Conservation (phyloP, 2,888 invertebrate genomes). For the Smittia aterrima region DNA sequence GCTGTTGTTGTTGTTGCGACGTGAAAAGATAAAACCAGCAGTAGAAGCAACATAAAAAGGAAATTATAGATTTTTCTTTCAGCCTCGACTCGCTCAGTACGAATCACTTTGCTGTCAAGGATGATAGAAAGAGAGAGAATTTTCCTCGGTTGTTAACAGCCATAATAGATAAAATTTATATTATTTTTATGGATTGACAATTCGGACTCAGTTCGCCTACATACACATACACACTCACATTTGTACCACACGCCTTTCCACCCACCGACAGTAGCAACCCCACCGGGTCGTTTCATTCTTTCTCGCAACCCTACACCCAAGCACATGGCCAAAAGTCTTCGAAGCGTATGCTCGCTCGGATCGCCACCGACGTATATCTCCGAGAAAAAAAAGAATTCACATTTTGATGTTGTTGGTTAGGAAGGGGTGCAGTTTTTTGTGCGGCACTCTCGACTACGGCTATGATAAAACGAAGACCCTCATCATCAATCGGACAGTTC, state of each 20-base stretch:
- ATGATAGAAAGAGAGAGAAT: not conserved
- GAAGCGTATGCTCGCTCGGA: not conserved
- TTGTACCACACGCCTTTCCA: not conserved
- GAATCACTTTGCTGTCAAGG: not conserved
- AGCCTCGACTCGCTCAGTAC: not conserved
- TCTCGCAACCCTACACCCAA: not conserved
- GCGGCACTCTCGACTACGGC: not conserved
- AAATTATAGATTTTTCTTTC: not conserved
- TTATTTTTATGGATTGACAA: constrained; percentile 40
- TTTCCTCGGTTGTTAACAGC: not conserved
- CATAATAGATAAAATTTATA: constrained; percentile 32
- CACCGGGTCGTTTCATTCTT: not conserved
- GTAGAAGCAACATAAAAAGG: not conserved
- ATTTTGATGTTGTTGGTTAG: constrained; percentile 18
- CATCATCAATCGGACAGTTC: constrained; percentile 39
- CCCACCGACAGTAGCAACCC: not conserved
- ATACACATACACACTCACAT: constrained; percentile 3
- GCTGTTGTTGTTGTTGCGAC: not conserved
- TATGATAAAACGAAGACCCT: constrained; percentile 39
- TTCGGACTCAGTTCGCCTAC: constrained; percentile 18
- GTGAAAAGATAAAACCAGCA: not conserved
- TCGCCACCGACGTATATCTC: not conserved
- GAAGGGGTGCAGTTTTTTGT: constrained; percentile 29
- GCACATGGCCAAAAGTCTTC: not conserved
- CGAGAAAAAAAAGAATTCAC: not conserved